These are phyloP conservation scores for Epicampocera succincta DNA, from an alignment of 2,888 invertebrate species.

Conservation along the genomic window DNA sequence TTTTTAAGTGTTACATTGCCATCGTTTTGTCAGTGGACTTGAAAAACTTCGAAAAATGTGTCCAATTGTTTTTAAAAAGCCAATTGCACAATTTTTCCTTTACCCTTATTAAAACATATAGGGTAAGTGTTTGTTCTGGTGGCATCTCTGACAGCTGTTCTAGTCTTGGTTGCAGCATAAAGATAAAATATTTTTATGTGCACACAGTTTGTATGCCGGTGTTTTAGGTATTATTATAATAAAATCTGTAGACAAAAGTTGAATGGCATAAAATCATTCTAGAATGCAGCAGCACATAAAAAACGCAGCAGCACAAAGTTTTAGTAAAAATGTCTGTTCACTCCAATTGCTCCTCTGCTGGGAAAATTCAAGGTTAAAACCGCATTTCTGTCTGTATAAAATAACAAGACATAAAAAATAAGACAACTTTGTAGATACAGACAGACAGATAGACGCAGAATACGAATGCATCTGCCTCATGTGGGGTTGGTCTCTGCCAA, in stretches of 20 bases:
- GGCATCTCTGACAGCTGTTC: no score
- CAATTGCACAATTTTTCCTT: no score
- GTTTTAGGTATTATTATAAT: slow-evolving; percentile 51
- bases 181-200: slow-evolving; percentile 18
- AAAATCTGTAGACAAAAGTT: slow-evolving; percentile 58
- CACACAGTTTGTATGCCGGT: slow-evolving; percentile 7
- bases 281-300: slow-evolving; percentile 36
- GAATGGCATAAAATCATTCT: slow-evolving; percentile 39
- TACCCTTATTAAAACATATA: no score
- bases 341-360: slow-evolving; percentile 8
- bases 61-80: no score
- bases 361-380: slow-evolving; percentile 63
- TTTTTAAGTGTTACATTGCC: no score
- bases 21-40: no score
- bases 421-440: slow-evolving; percentile 37
- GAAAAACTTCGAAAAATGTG: no score
- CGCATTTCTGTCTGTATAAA: slow-evolving; percentile 67
- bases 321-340: slow-evolving; percentile 7
- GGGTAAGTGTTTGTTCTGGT: no score
- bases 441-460: not conserved
- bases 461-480: slow-evolving; percentile 28
- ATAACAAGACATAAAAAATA: slow-evolving; percentile 63
- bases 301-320: not conserved
- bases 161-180: not conserved
- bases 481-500: slow-evolving; percentile 5